Conservation (phyloP, 2,888 invertebrate species). For the Augochlorella aurata region DNA sequence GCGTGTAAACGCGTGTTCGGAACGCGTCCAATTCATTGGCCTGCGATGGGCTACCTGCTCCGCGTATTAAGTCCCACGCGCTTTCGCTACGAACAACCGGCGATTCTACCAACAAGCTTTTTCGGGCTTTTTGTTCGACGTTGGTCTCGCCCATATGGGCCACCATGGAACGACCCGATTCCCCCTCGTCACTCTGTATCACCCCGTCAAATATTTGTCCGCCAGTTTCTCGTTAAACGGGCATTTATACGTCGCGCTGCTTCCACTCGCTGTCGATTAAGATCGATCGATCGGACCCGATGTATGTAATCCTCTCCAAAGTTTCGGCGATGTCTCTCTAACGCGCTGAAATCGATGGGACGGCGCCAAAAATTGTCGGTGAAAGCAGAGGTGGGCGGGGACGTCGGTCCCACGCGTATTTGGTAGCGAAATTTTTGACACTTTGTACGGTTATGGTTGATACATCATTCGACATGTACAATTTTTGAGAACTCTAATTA, state of each 20-base stretch:
- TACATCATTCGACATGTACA: too few species aligned
- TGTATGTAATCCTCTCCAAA: not conserved
- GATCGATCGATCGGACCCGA: slow-evolving; percentile 17
- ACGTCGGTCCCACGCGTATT: not conserved
- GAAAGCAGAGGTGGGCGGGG: slow-evolving; percentile 51
- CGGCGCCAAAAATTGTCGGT: slow-evolving; percentile 28
- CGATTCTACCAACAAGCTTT: slow-evolving; percentile 64
- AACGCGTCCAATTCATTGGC: slow-evolving; percentile 70
- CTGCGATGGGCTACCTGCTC: slow-evolving; percentile 73
- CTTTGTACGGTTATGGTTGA: not conserved
- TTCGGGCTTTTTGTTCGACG: slow-evolving; percentile 61
- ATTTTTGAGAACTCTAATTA: too few species aligned
- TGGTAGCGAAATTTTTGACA: slow-evolving; percentile 23
- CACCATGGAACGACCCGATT: slow-evolving; percentile 42
- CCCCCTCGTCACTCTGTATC: slow-evolving; percentile 33
- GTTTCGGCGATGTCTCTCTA: not conserved
- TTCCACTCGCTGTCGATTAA: not conserved
- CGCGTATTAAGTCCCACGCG: slow-evolving; percentile 71
- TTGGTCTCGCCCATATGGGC: slow-evolving; percentile 56
- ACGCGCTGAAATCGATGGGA: not conserved
- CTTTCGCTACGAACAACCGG: slow-evolving; percentile 58
- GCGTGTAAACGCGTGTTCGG: slow-evolving; percentile 64
- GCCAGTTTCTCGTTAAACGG: slow-evolving; percentile 34
- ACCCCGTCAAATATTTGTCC: slow-evolving; percentile 49
- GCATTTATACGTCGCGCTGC: slow-evolving; percentile 19